A percentile compares a stretch with the other conserved stretches of the same genome.
These are phyloP conservation scores for Atrina japonica DNA, from an alignment of 2,888 invertebrate species.

Conservation along the genomic window DNA sequence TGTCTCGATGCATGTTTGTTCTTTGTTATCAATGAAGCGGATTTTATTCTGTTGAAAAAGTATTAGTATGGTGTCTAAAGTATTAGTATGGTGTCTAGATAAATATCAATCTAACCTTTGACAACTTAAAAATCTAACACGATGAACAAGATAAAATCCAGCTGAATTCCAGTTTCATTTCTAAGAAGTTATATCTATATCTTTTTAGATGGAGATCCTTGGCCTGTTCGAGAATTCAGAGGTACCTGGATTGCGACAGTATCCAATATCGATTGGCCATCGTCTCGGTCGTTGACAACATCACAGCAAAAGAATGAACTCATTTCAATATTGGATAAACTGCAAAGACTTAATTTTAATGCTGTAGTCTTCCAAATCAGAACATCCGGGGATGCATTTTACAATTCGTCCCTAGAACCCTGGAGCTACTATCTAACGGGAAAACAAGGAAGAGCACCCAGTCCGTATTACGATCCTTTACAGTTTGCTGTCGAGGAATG, in stretches of 20 bases:
- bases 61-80: too few species aligned
- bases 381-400: constrained; percentile 74
- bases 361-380: constrained; percentile 69
- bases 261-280: constrained; percentile 77
- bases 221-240: constrained; percentile 70
- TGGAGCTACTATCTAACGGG: constrained; percentile 78
- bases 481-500: constrained; percentile 65
- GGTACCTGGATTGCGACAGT: constrained; percentile 76
- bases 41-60: too few species aligned
- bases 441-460: constrained; percentile 69
- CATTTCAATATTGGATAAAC: constrained; percentile 54
- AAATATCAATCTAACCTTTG: too few species aligned
- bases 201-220: constrained; percentile 30
- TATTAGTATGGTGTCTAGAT: too few species aligned
- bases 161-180: too few species aligned
- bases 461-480: constrained; percentile 74
- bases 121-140: too few species aligned
- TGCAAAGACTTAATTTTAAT: constrained; percentile 68
- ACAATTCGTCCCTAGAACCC: constrained; percentile 71
- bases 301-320: constrained; percentile 62
- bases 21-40: too few species aligned
- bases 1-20: too few species aligned
- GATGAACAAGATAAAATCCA: too few species aligned
- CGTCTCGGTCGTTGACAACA: constrained; percentile 53
- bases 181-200: too few species aligned